Evolutionary conservation across 2,888 invertebrate genomes (phyloP).

Genomic region (Philereme vetulata): DNA sequence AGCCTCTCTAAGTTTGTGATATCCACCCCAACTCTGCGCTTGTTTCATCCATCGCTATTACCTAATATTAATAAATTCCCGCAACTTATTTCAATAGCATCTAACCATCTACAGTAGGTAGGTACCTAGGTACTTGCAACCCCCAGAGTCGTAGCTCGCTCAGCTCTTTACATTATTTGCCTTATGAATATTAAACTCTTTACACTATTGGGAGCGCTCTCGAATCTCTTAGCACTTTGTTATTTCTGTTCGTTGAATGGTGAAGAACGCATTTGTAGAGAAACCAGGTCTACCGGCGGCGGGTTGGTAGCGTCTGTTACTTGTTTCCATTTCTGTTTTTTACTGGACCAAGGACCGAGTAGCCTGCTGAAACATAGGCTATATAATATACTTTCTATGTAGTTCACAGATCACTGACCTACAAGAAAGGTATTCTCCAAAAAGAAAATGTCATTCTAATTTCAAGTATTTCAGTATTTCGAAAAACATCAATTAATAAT

Average conservation of each 20-base stretch:
- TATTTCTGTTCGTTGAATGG: slow-evolving; percentile 46
- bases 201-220: slow-evolving; percentile 59
- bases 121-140: slow-evolving; percentile 6
- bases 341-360: too few species aligned
- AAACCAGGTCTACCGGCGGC: neutral
- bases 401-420: too few species aligned
- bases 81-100: slow-evolving; percentile 13
- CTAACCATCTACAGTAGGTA: slow-evolving; percentile 4
- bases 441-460: too few species aligned
- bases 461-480: too few species aligned
- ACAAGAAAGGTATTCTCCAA: too few species aligned
- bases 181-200: slow-evolving; percentile 66
- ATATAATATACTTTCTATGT: too few species aligned
- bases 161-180: slow-evolving; percentile 51
- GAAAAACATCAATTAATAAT: too few species aligned
- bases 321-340: too few species aligned
- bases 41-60: too few species aligned
- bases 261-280: slow-evolving; percentile 5
- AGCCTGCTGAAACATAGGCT: neutral
- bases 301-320: neutral
- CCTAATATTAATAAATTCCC: neutral
- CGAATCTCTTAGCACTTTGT: slow-evolving; percentile 61
- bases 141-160: slow-evolving; percentile 16
- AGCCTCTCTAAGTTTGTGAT: too few species aligned
- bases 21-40: too few species aligned